Evolutionary conservation across 2,113 vertebrate genomes (phyloP).

Genomic region (Tyrannus savana): DNA sequence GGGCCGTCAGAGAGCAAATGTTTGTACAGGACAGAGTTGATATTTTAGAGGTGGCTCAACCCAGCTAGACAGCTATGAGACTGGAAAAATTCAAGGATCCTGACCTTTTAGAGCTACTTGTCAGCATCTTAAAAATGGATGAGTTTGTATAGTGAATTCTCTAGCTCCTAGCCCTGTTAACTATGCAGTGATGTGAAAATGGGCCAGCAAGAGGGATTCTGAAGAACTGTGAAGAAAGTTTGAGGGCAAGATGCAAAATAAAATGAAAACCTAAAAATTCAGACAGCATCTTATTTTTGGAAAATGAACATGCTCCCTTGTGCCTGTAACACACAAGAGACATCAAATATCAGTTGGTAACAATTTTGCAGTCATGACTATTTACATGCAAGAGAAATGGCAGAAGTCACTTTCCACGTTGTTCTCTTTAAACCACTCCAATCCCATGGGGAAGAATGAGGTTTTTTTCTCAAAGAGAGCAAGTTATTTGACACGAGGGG

Average conservation of each 20-base stretch:
- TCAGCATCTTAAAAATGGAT: neutral
- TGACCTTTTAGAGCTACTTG: neutral
- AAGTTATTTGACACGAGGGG: neutral
- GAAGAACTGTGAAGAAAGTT: neutral
- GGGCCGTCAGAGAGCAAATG: neutral
- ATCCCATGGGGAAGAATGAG: neutral
- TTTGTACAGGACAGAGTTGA: neutral
- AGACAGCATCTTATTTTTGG: neutral
- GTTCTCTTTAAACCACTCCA: neutral
- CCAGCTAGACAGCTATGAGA: neutral
- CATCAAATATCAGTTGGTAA: neutral
- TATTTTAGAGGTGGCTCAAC: neutral
- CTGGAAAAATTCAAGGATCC: neutral
- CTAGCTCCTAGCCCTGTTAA: neutral
- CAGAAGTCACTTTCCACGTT: neutral
- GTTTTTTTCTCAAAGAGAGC: neutral
- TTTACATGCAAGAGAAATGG: neutral
- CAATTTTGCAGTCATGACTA: neutral
- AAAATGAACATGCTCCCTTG: neutral
- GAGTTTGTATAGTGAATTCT: neutral
- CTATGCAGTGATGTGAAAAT: neutral
- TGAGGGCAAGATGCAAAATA: neutral
- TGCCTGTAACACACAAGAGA: neutral
- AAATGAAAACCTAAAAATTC: neutral
- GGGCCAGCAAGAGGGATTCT: neutral